Evolutionary conservation across 2,888 invertebrate genomes (phyloP).

Genomic region (Rhynchonema sp.): DNA sequence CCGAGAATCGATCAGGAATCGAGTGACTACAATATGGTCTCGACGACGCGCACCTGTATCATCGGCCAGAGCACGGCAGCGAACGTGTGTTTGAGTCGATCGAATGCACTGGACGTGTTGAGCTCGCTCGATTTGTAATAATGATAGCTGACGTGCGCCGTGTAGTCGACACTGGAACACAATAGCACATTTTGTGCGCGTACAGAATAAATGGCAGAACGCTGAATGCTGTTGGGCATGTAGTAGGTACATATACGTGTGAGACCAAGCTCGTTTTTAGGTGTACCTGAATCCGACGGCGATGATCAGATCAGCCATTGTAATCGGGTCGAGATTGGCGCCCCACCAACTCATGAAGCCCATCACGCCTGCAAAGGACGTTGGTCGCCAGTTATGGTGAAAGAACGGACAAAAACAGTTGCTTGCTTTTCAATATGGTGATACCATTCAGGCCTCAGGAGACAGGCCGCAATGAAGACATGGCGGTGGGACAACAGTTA

Average conservation of each 20-base stretch:
- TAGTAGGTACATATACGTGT: neutral
- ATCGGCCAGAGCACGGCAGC: neutral
- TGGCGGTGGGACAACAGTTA: no score
- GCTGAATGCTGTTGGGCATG: neutral
- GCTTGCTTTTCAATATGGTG: no score
- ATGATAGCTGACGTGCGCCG: neutral
- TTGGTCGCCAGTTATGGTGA: no score
- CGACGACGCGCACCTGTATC: neutral
- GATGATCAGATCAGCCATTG: slow-evolving; percentile 1
- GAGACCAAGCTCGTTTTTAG: neutral
- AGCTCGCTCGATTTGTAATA: neutral
- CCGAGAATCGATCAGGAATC: no score
- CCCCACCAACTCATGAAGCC: slow-evolving; percentile 1
- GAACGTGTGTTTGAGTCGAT: neutral
- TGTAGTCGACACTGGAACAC: neutral
- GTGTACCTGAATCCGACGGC: neutral
- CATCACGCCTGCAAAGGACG: neutral
- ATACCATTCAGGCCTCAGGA: no score
- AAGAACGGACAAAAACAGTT: no score
- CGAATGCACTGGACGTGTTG: neutral
- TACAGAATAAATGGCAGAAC: neutral
- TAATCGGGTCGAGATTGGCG: neutral
- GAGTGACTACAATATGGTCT: no score
- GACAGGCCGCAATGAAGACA: no score
- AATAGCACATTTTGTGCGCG: neutral